Base-by-base conservation (phyloP, 2,797 vertebrate genomes). In the Myripristis jacobus region DNA sequence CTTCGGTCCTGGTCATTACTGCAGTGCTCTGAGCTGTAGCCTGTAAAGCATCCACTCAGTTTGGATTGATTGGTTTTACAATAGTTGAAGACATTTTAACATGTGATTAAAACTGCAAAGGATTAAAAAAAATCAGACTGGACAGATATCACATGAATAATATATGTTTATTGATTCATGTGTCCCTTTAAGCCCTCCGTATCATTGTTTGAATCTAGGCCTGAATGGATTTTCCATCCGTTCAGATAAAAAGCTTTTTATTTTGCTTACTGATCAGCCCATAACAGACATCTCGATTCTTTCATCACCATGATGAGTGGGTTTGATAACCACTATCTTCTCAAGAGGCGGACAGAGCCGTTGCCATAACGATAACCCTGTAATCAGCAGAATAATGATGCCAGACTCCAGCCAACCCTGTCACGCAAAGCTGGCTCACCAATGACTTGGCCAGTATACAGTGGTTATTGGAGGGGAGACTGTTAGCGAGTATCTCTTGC, bases 331-430 rank as follows among this genome's bases (percentile, higher is more conserved):
- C 21, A 4, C 73, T 36, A 75, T 81, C 70, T 72, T 56, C 52
- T 66, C 46, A 15, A 74, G 79, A 81, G 75, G 77, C 11, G 18
- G 52, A 68, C 47, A 57, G 72, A 70, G 59, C 70, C 31, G 70
- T 79, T 83, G 62, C 78, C 75, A 82, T 79, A 60, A 75, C 27
- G 51, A 86, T 81, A 77, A 82, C 81, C 74, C 69, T 52, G 66
- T 71, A 58, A 85, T 75, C 79, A 69, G 66, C 67, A 53, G 29
- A 79, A 69, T 61, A 58, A 83, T 66, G 53, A 66, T 10, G 73
- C 73, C 64, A 62, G 55, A 50, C 34, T 67, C 34, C 61, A 73
- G 50, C 66, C 73, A 78, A 55, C 10, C 0, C 38, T 44, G 57
- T 43, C 25, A 19, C 0, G 2, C 27, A 61, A 69, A 73, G 43